Percentiles rank a stretch among this genome's conserved stretches.
Evolutionary conservation across 1,140 invertebrate species (phyloP).

Genomic region (Solen grandis): DNA sequence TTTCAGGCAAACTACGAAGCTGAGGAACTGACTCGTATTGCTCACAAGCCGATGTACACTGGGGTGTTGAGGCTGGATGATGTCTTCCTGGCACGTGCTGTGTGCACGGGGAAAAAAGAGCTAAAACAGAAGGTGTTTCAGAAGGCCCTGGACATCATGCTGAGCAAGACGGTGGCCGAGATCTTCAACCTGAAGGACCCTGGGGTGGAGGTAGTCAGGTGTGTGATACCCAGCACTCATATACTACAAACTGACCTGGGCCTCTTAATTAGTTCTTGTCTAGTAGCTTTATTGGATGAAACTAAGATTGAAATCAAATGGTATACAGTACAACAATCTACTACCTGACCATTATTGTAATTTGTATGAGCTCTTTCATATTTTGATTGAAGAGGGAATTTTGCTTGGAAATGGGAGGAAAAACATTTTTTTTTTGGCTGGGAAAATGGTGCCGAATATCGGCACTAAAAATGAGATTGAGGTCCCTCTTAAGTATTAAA

Average conservation of each 20-base stretch:
- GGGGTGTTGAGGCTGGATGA: constrained; percentile 60
- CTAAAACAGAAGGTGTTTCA: constrained; percentile 71
- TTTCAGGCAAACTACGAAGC: constrained; percentile 37
- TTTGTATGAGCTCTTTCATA: too few species aligned
- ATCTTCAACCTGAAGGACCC: constrained; percentile 67
- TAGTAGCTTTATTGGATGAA: too few species aligned
- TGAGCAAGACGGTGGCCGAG: constrained; percentile 60
- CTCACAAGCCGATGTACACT: constrained; percentile 67
- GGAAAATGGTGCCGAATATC: too few species aligned
- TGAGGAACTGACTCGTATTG: constrained; percentile 65
- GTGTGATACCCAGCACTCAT: background rate
- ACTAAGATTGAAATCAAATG: background rate
- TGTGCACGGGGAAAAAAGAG: constrained; percentile 68
- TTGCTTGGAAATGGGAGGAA: too few species aligned
- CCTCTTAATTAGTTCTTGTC: too few species aligned
- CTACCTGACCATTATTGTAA: too few species aligned
- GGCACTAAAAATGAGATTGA: too few species aligned
- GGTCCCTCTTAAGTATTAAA: too few species aligned
- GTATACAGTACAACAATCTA: background rate
- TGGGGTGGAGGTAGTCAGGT: constrained; percentile 65
- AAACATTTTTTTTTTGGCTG: too few species aligned
- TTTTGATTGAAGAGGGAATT: too few species aligned
- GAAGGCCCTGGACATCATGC: constrained; percentile 64
- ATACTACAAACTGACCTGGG: background rate
- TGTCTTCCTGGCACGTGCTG: constrained; percentile 65